Evolutionary conservation across 2,113 vertebrate species (phyloP).

Genomic region (Hydropotes inermis): DNA sequence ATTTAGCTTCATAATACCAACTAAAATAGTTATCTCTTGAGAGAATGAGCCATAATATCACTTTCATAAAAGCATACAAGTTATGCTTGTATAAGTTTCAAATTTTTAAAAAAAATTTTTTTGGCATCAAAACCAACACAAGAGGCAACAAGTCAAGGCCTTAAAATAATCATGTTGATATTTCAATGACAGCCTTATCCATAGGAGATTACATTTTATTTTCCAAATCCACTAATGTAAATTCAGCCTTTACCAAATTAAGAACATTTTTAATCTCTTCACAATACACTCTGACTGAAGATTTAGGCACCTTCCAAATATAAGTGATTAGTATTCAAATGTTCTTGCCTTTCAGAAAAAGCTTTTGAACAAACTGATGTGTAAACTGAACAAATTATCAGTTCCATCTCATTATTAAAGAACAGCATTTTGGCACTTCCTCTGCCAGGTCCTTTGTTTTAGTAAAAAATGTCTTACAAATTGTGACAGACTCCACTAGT

Average conservation of each 20-base stretch:
- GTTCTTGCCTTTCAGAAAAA: constrained; percentile 35
- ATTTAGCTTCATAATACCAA: not conserved
- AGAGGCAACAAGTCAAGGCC: not conserved
- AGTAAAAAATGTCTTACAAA: constrained; percentile 44
- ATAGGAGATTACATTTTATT: not conserved
- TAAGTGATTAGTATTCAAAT: constrained; percentile 50
- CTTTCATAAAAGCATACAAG: not conserved
- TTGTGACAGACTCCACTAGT: not conserved
- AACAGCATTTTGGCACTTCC: constrained; percentile 38
- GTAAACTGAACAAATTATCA: constrained; percentile 50
- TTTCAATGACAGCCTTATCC: not conserved
- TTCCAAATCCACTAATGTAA: constrained; percentile 23
- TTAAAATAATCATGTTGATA: not conserved
- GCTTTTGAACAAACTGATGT: constrained; percentile 46
- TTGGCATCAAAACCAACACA: not conserved
- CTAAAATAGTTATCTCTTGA: not conserved
- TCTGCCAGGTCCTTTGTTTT: constrained; percentile 59
- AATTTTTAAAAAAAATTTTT: not conserved
- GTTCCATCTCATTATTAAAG: constrained; percentile 53
- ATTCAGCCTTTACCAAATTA: constrained; percentile 7
- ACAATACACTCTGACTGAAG: not conserved
- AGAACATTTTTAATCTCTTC: not conserved
- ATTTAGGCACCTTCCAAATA: constrained; percentile 40
- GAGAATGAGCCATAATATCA: not conserved
- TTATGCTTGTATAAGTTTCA: not conserved